Percentiles rank a stretch among this genome's conserved stretches.
These are phyloP conservation scores for Lophura swinhoii DNA, from an alignment of 2,797 vertebrate genomes.

Conservation along the genomic window DNA sequence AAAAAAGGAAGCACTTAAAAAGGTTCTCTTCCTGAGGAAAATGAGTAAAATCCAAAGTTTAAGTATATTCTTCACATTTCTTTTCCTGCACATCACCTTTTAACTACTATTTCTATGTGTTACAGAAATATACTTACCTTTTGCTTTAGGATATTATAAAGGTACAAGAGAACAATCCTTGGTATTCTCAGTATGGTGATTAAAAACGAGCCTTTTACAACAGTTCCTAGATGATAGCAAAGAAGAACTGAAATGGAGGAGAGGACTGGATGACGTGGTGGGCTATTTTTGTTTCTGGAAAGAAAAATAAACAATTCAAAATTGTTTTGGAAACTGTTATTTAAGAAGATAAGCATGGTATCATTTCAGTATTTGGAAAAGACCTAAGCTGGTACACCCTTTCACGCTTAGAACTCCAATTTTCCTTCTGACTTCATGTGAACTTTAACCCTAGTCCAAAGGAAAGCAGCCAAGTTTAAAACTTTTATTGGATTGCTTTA, in stretches of 20 bases:
- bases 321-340: background rate
- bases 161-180: constrained; percentile 67
- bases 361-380: background rate
- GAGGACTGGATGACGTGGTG: constrained; percentile 75
- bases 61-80: background rate
- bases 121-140: constrained; percentile 72
- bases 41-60: background rate
- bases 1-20: background rate
- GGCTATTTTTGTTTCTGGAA: constrained; percentile 79
- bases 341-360: background rate
- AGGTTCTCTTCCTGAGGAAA: background rate
- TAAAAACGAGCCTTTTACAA: constrained; percentile 80
- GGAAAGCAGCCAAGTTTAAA: background rate
- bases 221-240: constrained; percentile 84
- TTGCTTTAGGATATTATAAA: constrained; percentile 68
- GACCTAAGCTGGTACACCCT: background rate
- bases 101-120: background rate
- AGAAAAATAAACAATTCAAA: constrained; percentile 36
- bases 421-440: background rate
- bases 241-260: constrained; percentile 79
- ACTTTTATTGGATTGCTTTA: background rate
- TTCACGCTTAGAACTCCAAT: background rate
- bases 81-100: background rate
- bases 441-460: background rate
- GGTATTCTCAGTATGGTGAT: constrained; percentile 78